Conservation (phyloP, 2,888 invertebrate species). For the Andrena fulva region DNA sequence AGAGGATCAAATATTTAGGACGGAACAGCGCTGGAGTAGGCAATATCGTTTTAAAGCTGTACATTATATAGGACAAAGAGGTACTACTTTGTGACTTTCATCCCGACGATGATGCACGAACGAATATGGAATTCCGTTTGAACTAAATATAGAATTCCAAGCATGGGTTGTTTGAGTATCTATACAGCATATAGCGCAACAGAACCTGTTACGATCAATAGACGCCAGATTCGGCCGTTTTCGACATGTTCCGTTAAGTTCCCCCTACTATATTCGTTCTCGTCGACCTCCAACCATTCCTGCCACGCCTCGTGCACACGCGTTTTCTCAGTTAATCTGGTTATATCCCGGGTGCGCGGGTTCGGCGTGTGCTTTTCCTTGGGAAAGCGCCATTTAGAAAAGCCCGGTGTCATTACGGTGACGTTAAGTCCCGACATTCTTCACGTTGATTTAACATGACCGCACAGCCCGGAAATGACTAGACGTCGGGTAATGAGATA, state of each 20-base stretch:
- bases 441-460: not conserved
- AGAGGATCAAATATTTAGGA: not conserved
- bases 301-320: conserved; percentile 70
- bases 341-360: conserved; percentile 46
- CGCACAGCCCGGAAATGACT: not conserved
- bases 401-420: not conserved
- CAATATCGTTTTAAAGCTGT: too few relatives aligned
- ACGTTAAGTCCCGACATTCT: not conserved
- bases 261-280: conserved; percentile 76
- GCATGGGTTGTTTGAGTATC: conserved; percentile 51
- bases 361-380: conserved; percentile 37
- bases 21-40: not conserved
- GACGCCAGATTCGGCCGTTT: conserved; percentile 77
- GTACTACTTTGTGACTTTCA: not conserved
- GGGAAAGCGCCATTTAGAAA: conserved; percentile 11
- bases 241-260: conserved; percentile 81
- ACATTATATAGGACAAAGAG: not conserved
- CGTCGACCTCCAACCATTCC: conserved; percentile 75
- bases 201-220: conserved; percentile 76
- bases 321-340: conserved; percentile 61
- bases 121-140: conserved; percentile 8
- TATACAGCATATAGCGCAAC: conserved; percentile 42
- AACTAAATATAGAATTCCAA: conserved; percentile 58
- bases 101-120: not conserved
- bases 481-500: not conserved